Percentiles rank a stretch among this genome's conserved stretches.
These are phyloP conservation scores for Haemorhous mexicanus DNA, from an alignment of 2,113 vertebrate genomes.

Conservation along the genomic window DNA sequence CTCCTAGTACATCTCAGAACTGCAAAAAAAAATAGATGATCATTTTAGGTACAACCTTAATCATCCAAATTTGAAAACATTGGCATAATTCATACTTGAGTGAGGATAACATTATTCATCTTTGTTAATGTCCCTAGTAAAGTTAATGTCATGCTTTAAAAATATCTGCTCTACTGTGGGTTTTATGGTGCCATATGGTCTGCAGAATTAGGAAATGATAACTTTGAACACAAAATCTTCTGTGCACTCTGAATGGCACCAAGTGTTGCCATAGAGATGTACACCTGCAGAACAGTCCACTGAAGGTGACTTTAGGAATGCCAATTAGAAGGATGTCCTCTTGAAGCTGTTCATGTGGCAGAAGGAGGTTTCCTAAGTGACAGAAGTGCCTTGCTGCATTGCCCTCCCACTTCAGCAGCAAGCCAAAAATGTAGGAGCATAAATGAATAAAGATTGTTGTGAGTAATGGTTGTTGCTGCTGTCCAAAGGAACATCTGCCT, in stretches of 20 bases:
- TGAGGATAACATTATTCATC: neutral
- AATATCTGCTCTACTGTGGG: neutral
- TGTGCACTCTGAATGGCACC: neutral
- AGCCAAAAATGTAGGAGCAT: neutral
- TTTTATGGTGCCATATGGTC: slow-evolving; percentile 53
- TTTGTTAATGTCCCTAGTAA: slow-evolving; percentile 21
- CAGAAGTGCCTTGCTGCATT: neutral
- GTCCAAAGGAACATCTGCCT: neutral
- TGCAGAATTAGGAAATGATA: slow-evolving; percentile 26
- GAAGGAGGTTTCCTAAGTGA: neutral
- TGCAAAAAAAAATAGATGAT: neutral
- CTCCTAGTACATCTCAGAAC: neutral
- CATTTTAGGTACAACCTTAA: neutral
- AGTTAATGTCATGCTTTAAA: slow-evolving; percentile 35
- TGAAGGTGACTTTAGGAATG: neutral
- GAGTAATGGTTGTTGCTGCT: neutral
- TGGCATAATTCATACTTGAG: neutral
- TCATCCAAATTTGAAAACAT: neutral
- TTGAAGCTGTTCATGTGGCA: neutral
- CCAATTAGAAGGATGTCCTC: neutral
- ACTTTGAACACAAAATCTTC: neutral
- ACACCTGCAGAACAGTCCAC: neutral
- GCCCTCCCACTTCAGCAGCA: neutral
- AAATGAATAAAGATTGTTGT: neutral
- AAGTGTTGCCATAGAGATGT: neutral